Base-by-base conservation (phyloP, 2,113 vertebrate species). In the Petroica traversi region DNA sequence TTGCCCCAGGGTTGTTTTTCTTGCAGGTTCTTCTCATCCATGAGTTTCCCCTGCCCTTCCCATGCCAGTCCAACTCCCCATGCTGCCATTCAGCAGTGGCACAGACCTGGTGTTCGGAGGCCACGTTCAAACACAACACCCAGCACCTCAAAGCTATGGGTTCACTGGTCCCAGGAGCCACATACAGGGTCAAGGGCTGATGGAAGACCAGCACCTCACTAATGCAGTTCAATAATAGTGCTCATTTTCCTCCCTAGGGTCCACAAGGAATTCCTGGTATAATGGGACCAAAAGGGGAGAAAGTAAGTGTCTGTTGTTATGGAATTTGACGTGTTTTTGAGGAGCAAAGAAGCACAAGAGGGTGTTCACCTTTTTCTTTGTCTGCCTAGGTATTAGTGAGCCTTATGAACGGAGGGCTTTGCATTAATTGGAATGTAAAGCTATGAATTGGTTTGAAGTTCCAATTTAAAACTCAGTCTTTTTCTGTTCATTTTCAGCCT, bases 231-330 rank as follows among this genome's bases (percentile, higher is more conserved):
- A 19, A 20, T 88, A 64, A 88, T 15, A 26, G 20, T 1, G 1
- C 88, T 61, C 8, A 7, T 29, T 80, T 92, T 76, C 81, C 24
- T 96, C n/a, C 40, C 5, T 86, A 99, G 99, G 99, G 99, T 92
- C 98, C 98, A 59, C 98, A 96, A 63, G 99, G 99, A 95, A 97
- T 99, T 97, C 99, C 99, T 94, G 99, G 99, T 87, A 94, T 98
- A 90, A 98, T 81, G 94, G 99, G 99, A 98, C 98, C 98, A 97
- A 99, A 99, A 94, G 99, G 99, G 95, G 99, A 99, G 96, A 99
- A 99, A 98, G 99, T 99, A 98, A 95, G 97, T 96, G 33, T 29
- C 16, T 66, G 6, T 58, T 64, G 1, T 85, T 84, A 51, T 4
- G 52, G 36, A 28, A 5, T 20, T 76, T 76, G 33, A 1, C 48